Conservation (phyloP, 1,140 invertebrate genomes). For the Antheraea mylitta region DNA sequence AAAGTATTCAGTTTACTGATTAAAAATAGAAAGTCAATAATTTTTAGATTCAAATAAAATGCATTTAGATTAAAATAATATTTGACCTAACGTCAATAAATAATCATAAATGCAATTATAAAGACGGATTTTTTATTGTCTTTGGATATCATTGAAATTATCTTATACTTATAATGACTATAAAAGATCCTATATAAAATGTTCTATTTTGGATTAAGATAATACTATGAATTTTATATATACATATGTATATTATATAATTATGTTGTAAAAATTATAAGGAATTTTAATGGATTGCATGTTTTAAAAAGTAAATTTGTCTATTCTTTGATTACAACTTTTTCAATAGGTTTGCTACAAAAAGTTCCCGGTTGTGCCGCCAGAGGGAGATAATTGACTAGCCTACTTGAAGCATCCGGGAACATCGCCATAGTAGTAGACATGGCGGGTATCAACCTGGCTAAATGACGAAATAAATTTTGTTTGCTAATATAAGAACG, state of each 20-base stretch:
- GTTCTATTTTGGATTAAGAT: no score
- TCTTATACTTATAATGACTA: background rate
- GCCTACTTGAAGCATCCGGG: constrained; percentile 80
- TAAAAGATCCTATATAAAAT: no score
- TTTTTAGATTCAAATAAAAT: no score
- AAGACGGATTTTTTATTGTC: background rate
- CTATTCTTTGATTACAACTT: constrained; percentile 33
- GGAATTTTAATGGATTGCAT: background rate
- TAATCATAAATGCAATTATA: background rate
- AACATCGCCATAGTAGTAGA: constrained; percentile 82
- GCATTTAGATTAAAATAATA: background rate
- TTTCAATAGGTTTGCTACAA: constrained; percentile 59
- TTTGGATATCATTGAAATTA: background rate
- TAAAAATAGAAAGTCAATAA: no score
- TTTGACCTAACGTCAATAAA: background rate
- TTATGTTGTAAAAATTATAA: no score
- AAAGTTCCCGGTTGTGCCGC: constrained; percentile 59
- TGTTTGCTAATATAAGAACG: constrained; percentile 78
- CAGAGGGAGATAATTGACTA: constrained; percentile 76
- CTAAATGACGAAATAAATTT: constrained; percentile 83
- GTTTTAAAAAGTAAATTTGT: background rate
- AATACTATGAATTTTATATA: no score
- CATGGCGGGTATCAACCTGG: constrained; percentile 86
- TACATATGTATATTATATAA: no score
- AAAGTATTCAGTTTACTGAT: no score